Evolutionary conservation across 2,888 invertebrate genomes (phyloP).

Genomic region (Pachymerium ferrugineum): DNA sequence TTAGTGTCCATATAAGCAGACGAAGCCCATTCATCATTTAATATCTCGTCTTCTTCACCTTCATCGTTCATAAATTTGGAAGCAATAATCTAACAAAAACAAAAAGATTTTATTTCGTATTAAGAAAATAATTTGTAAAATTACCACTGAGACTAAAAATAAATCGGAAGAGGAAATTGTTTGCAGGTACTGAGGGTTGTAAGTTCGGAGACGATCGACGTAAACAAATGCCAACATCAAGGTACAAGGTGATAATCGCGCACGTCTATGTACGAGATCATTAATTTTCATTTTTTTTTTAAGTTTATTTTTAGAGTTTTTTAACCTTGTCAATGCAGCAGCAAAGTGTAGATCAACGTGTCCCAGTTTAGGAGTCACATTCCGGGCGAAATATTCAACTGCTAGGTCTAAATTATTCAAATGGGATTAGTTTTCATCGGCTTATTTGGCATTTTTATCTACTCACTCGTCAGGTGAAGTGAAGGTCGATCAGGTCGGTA

Average conservation of each 20-base stretch:
- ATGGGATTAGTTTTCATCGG: background rate
- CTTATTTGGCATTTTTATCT: background rate
- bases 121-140: slow-evolving; percentile 39
- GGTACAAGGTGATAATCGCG: slow-evolving; percentile 85
- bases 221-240: slow-evolving; percentile 89
- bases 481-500: background rate
- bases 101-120: background rate
- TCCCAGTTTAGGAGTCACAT: background rate
- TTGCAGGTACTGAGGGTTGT: slow-evolving; percentile 75
- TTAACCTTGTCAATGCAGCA: background rate
- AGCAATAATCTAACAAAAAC: slow-evolving; percentile 72
- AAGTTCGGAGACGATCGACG: slow-evolving; percentile 73
- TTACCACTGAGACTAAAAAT: slow-evolving; percentile 88
- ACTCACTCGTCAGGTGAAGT: background rate
- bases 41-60: slow-evolving; percentile 84
- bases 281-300: background rate
- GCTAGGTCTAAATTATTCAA: slow-evolving; percentile 16
- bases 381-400: background rate
- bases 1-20: slow-evolving; percentile 68
- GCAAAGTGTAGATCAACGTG: slow-evolving; percentile 22
- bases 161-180: slow-evolving; percentile 82
- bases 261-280: slow-evolving; percentile 53
- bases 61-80: slow-evolving; percentile 92
- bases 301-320: background rate
- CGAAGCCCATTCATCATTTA: slow-evolving; percentile 87